Conservation (phyloP, 1,140 invertebrate species). For the Zaprionus ornatus region DNA sequence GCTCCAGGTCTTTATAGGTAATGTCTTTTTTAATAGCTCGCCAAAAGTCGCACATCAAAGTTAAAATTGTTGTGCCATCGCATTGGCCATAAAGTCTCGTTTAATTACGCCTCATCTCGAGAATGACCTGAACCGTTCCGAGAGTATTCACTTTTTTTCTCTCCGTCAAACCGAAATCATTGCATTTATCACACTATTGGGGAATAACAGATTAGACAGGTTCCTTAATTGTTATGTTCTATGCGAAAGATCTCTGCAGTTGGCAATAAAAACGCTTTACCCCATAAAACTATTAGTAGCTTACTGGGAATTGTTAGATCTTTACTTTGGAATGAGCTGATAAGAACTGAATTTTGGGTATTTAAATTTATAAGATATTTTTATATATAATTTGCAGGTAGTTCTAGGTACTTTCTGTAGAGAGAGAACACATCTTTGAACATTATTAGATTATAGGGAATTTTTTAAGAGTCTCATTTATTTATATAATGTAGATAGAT, state of each 20-base stretch:
- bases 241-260: not conserved
- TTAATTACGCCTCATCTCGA: slow-evolving; percentile 27
- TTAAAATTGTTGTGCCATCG: slow-evolving; percentile 42
- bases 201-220: not conserved
- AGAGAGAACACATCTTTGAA: not conserved
- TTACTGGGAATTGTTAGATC: not conserved
- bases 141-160: not conserved
- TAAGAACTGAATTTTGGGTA: not conserved
- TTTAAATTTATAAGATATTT: not conserved
- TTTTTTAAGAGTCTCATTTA: too few species aligned
- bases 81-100: slow-evolving; percentile 29
- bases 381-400: not conserved
- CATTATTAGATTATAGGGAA: too few species aligned
- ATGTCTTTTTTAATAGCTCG: slow-evolving; percentile 32
- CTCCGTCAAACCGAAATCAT: not conserved
- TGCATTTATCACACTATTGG: not conserved
- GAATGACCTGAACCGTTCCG: not conserved
- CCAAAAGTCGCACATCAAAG: slow-evolving; percentile 31
- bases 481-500: too few species aligned
- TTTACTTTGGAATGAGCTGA: not conserved
- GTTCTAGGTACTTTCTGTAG: not conserved
- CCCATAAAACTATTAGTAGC: not conserved
- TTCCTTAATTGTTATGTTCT: not conserved
- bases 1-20: not conserved
- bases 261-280: not conserved